These are phyloP conservation scores for Trichacis sp. DNA, from an alignment of 2,888 invertebrate species.

Conservation along the genomic window DNA sequence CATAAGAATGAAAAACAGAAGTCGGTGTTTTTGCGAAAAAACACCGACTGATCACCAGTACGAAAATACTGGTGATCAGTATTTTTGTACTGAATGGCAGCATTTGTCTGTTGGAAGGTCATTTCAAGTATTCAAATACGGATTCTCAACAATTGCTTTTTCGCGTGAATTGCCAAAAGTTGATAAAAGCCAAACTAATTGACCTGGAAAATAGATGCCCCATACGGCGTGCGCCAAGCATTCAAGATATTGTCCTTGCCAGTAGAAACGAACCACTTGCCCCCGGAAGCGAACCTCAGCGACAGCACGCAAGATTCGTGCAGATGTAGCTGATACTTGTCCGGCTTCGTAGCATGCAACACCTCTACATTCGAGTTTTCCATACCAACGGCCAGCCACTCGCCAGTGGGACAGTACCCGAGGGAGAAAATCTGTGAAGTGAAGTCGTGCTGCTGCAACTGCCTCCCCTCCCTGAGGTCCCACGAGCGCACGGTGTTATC, in stretches of 20 bases:
- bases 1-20: too few relatives aligned
- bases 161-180: too few relatives aligned
- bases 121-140: too few relatives aligned
- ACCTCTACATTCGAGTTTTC: slow-evolving; percentile 94
- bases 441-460: slow-evolving; percentile 96
- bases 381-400: slow-evolving; percentile 98
- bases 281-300: slow-evolving; percentile 92
- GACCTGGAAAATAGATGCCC: slow-evolving; percentile 98
- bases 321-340: slow-evolving; percentile 94
- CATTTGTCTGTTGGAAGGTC: too few relatives aligned
- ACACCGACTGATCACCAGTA: too few relatives aligned
- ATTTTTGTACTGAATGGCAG: too few relatives aligned
- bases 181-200: slow-evolving; percentile 21
- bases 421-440: slow-evolving; percentile 88
- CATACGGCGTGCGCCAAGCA: slow-evolving; percentile 98
- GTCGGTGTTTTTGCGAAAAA: too few relatives aligned
- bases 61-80: too few relatives aligned
- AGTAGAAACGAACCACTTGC: slow-evolving; percentile 99
- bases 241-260: slow-evolving; percentile 98
- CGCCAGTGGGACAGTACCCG: slow-evolving; percentile 94
- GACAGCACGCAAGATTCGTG: slow-evolving; percentile 98
- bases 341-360: slow-evolving; percentile 88
- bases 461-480: slow-evolving; percentile 94
- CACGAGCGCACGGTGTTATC: slow-evolving; percentile 97
- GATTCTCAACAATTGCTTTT: too few relatives aligned